Evolutionary conservation across 2,888 invertebrate genomes (phyloP), one percentile per base, ranked within the genome.

Genomic region (Galerucella pusilla): DNA sequence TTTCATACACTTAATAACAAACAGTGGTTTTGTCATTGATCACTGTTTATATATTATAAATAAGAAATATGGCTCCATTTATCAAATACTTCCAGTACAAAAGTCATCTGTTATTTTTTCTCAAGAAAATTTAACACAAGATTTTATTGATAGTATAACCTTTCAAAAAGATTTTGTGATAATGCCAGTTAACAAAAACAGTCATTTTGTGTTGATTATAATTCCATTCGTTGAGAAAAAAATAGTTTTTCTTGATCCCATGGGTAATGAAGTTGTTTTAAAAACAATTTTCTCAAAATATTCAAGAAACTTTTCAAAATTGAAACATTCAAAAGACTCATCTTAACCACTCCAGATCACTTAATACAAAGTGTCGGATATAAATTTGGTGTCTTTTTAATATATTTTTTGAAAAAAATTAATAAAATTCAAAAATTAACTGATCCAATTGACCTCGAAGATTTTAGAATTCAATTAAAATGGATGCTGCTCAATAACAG

Each of bases 231-330:
- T 54, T 54, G 28, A 49, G 3, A 14, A 68, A 6, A 35, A 68
- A 54, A 28, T 68, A 28, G 28, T 54, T 28, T 68, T 68, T 68
- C 35, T 68, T n/a, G 35, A 68, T 54, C 68, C 68, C 6, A 54
- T 68, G 35, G 68, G 57, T 0, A 68, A 25, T 54, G 35, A 46
- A 46, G 46, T 46, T 46, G 46, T 46, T 52, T 52, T 52, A 52
- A 52, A 52, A 52, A 52, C 52, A 14, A 52, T 4, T 25, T 59
- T 28, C 25, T 25, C 16, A 57, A 68, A 59, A 68, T 57, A 68
- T 59, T 28, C 42, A 6, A 42, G 35, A n/a, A 59, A 28, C 16
- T 54, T 68, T 59, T 68, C 35, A 25, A n/a, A 35, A 35, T 42
- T 25, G 25, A 57, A 52, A 57, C 14, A 68, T 57, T 57, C 14